Percentiles rank a stretch among this genome's conserved stretches.
Conservation (phyloP, 2,797 vertebrate genomes). For the Takifugu ocellatus region DNA sequence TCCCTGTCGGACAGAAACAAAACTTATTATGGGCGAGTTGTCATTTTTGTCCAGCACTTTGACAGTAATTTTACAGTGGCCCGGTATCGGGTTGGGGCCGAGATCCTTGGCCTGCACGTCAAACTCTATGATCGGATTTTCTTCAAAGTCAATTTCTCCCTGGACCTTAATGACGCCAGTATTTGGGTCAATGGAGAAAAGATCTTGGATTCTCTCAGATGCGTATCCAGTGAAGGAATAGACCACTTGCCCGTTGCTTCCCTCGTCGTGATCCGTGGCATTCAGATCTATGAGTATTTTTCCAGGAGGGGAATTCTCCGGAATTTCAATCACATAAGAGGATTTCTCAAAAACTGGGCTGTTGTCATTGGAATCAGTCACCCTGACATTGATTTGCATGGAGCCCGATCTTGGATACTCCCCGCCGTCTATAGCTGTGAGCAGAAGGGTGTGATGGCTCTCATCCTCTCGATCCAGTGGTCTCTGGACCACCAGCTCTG, state of each 20-base stretch:
- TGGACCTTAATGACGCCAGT: slow-evolving; percentile 93
- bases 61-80: slow-evolving; percentile 96
- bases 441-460: slow-evolving; percentile 92
- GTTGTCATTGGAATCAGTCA: slow-evolving; percentile 98
- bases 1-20: slow-evolving; percentile 96
- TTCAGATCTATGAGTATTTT: slow-evolving; percentile 93
- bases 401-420: slow-evolving; percentile 94
- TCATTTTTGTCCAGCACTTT: slow-evolving; percentile 95
- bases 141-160: slow-evolving; percentile 95
- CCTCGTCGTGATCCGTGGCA: slow-evolving; percentile 94
- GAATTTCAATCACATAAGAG: slow-evolving; percentile 90
- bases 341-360: slow-evolving; percentile 95
- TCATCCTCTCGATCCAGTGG: slow-evolving; percentile 96
- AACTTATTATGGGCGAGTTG: slow-evolving; percentile 93
- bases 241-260: slow-evolving; percentile 92
- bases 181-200: slow-evolving; percentile 95
- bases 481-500: slow-evolving; percentile 94
- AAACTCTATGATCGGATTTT: slow-evolving; percentile 92
- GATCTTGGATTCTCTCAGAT: slow-evolving; percentile 89
- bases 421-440: slow-evolving; percentile 94
- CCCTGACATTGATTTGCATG: slow-evolving; percentile 94
- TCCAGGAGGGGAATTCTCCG: slow-evolving; percentile 88
- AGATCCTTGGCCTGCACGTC: slow-evolving; percentile 97
- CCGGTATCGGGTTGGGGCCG: slow-evolving; percentile 95
- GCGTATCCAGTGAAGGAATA: slow-evolving; percentile 96